Evolutionary conservation across 2,888 invertebrate species (phyloP).

Genomic region (Rhogogaster chlorosoma): DNA sequence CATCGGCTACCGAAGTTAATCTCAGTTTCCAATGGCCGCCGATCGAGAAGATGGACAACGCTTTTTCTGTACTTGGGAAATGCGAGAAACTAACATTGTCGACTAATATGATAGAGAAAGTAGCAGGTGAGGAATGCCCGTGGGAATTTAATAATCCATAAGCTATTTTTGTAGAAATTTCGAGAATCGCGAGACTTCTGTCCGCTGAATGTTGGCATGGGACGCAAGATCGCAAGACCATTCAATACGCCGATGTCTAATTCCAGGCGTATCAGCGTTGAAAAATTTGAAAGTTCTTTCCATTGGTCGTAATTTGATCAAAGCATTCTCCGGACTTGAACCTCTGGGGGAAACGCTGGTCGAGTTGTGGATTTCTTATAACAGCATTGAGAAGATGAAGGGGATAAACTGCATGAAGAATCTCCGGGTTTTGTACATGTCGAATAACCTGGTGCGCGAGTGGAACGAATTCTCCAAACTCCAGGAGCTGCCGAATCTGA

Average conservation of each 20-base stretch:
- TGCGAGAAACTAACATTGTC: conserved; percentile 94
- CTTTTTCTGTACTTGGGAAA: conserved; percentile 85
- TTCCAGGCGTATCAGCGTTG: conserved; percentile 85
- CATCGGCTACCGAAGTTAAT: conserved; percentile 87
- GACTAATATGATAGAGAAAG: conserved; percentile 96
- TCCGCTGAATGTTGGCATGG: background rate
- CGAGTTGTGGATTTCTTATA: conserved; percentile 97
- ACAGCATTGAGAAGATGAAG: conserved; percentile 94
- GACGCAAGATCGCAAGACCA: background rate
- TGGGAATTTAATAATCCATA: background rate
- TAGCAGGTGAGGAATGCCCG: conserved; percentile 79
- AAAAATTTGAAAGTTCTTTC: conserved; percentile 92
- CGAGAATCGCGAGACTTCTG: background rate
- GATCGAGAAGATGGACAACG: conserved; percentile 96
- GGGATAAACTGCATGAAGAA: conserved; percentile 90
- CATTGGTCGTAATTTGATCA: conserved; percentile 93
- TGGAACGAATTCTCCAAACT: conserved; percentile 93
- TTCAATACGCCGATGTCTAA: background rate
- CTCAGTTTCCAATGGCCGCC: conserved; percentile 95
- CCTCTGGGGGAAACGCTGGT: conserved; percentile 91
- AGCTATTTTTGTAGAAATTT: background rate
- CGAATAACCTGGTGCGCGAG: conserved; percentile 92
- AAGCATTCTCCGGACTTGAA: conserved; percentile 93
- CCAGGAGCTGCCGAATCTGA: conserved; percentile 84
- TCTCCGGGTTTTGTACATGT: conserved; percentile 90